These are phyloP conservation scores for Timandra comae DNA, from an alignment of 2,888 invertebrate species.

Conservation along the genomic window DNA sequence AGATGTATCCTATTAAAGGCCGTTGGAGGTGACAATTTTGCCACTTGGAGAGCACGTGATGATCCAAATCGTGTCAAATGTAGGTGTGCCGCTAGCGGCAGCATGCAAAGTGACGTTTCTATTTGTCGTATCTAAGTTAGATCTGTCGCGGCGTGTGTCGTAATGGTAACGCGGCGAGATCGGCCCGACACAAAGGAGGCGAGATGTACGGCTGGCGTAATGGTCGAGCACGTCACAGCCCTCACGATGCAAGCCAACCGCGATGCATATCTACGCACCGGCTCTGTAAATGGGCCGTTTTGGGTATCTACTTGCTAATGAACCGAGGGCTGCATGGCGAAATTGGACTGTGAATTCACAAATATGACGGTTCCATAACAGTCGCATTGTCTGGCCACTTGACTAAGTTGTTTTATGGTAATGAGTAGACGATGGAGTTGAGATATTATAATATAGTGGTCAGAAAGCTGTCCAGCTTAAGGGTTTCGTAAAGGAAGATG, in stretches of 20 bases:
- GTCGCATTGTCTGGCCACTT: constrained; percentile 48
- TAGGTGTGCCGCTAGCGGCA: constrained; percentile 51
- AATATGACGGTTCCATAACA: constrained; percentile 58
- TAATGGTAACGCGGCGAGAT: constrained; percentile 67
- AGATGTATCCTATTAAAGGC: constrained; percentile 26
- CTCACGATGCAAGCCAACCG: constrained; percentile 53
- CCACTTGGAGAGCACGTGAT: constrained; percentile 48
- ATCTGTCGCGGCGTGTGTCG: constrained; percentile 70
- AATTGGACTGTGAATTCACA: constrained; percentile 62
- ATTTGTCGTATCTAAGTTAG: constrained; percentile 66
- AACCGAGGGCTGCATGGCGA: constrained; percentile 56
- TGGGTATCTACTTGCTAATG: constrained; percentile 74
- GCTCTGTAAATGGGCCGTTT: constrained; percentile 72
- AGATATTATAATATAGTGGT: constrained; percentile 17
- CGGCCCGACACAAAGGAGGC: constrained; percentile 67
- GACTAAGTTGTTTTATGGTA: constrained; percentile 49
- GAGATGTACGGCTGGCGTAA: constrained; percentile 67
- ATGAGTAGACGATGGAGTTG: constrained; percentile 23
- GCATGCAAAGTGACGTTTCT: constrained; percentile 72
- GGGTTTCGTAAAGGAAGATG: constrained; percentile 12
- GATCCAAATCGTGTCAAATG: constrained; percentile 44
- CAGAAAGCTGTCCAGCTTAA: constrained; percentile 15
- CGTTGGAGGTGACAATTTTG: constrained; percentile 47
- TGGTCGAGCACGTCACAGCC: constrained; percentile 64
- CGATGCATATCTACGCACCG: constrained; percentile 71